These are phyloP conservation scores for Pelochelys cantorii DNA, from an alignment of 2,797 vertebrate genomes.

Conservation along the genomic window DNA sequence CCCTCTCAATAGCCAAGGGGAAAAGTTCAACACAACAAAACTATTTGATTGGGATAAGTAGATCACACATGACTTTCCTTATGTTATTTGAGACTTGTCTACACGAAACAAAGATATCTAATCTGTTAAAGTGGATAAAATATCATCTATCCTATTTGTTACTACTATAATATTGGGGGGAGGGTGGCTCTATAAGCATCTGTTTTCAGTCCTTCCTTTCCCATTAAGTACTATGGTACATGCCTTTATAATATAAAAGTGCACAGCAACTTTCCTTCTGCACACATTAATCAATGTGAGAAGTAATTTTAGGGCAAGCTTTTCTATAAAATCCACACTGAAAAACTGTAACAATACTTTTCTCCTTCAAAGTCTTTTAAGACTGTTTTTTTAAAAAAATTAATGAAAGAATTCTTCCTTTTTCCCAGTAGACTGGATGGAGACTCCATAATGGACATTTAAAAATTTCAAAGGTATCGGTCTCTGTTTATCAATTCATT, in stretches of 20 bases:
- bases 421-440: neutral
- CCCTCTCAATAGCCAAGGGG: neutral
- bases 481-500: neutral
- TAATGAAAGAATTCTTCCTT: neutral
- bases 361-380: neutral
- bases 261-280: neutral
- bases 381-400: neutral
- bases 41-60: neutral
- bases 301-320: neutral
- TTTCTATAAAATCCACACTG: neutral
- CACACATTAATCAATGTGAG: neutral
- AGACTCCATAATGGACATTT: neutral
- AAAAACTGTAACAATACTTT: neutral
- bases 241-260: neutral
- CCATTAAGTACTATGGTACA: accelerated
- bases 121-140: neutral
- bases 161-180: neutral
- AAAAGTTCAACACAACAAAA: conserved; percentile 1
- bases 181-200: neutral
- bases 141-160: neutral
- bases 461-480: neutral
- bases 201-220: neutral
- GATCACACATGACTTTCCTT: neutral
- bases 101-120: neutral
- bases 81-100: neutral